Percentiles rank a stretch among this genome's conserved stretches.
phyloP scores from a whole-genome alignment of 2,113 vertebrate species.

The Daubentonia madagascariensis region DNA sequence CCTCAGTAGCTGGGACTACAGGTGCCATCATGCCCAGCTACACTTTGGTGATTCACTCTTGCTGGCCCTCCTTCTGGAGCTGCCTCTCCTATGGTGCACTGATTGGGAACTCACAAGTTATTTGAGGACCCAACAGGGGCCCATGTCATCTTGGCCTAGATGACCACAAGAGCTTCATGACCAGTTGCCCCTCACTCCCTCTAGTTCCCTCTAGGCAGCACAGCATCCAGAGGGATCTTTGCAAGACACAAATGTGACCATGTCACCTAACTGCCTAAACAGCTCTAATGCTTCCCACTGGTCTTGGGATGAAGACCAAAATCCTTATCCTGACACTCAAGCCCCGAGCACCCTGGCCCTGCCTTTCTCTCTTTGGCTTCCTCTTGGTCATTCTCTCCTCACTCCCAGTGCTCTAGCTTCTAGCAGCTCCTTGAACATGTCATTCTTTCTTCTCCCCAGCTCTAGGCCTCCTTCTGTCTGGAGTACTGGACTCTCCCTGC shows the following conservation, averaged over 20 bases:
- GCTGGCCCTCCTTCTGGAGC: not conserved
- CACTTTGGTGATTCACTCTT: not conserved
- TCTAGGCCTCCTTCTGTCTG: not conserved
- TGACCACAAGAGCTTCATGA: not conserved
- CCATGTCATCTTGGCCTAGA: not conserved
- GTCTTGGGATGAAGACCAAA: not conserved
- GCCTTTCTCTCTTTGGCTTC: not conserved
- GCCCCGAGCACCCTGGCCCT: not conserved
- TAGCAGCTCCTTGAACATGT: not conserved
- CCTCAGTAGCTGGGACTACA: no score
- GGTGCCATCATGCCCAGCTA: not conserved
- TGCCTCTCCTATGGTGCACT: not conserved
- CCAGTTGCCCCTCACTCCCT: not conserved
- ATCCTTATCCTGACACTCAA: not conserved
- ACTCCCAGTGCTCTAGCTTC: not conserved
- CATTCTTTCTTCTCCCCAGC: not conserved
- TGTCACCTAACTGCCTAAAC: not conserved
- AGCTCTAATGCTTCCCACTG: not conserved
- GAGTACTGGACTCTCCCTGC: not conserved
- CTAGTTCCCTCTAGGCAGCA: not conserved
- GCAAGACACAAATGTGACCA: not conserved
- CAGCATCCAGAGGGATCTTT: not conserved
- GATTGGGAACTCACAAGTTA: not conserved
- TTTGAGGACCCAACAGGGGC: not conserved
- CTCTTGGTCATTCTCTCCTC: not conserved